Base-by-base conservation (phyloP, 1,140 invertebrate genomes). In the Halictus rubicundus region DNA sequence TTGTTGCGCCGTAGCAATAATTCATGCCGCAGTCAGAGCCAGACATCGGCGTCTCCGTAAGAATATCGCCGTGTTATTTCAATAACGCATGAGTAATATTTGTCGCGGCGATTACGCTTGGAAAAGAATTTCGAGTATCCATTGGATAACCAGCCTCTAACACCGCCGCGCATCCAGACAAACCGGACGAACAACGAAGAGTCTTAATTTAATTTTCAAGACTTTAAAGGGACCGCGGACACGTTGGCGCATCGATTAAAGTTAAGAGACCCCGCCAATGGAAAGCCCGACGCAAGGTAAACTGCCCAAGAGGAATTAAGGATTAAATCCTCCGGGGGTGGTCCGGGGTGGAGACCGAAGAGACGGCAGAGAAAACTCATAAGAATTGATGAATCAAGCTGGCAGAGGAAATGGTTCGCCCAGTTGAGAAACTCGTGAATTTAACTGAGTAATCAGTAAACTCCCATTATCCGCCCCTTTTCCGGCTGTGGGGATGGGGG, bases 381-480 rank as follows among this genome's bases (percentile, higher is more conserved):
- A 78, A 81, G 79, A 70, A 81, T 81, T 71, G 79, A 81, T 81
- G 79, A 81, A 78, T 60, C 61, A 25, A n/a, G 66, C 54, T 49
- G 32, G 37, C 16, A 37, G 32, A 57, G 68, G 25, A 64, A 76
- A 76, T 71, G 71, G 75, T 82, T 72, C 23, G 46, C 68, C n/a
- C 32, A 68, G 75, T 68, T 57, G 68, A 23, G 75, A 63, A 82
- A 78, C 75, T 82, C 80, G 75, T 78, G 80, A 78, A 81, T 78
- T 78, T 78, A 81, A 81, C 79, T 71, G 79, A 81, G 74, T 81
- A 81, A 81, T 81, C 79, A 78, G 79, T 81, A 78, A 81, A 81
- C 79, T 81, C 68, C 74, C 73, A 78, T 78, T 81, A 78, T 74
- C 63, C 68, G 37, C 25, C 37, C 60, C 65, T 19, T 69, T 49